A percentile compares a stretch with the other conserved stretches of the same genome.
These are phyloP conservation scores for Ptychodera flava DNA, from an alignment of 35 echinoderm and acorn worm genomes.

Conservation along the genomic window DNA sequence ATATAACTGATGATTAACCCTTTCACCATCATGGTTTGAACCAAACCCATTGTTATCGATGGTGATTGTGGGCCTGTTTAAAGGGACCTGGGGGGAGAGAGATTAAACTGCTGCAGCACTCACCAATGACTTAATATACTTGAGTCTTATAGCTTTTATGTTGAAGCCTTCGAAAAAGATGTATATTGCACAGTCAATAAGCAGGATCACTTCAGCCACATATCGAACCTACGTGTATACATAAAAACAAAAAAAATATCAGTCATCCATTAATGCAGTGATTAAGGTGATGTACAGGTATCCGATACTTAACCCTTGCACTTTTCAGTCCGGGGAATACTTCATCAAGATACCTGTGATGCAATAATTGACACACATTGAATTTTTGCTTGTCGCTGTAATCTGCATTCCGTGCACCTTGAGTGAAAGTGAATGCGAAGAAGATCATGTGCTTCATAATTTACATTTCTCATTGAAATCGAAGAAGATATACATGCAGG, in stretches of 20 bases:
- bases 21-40: too few relatives aligned
- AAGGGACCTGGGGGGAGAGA: too few relatives aligned
- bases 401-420: not conserved
- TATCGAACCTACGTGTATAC: conserved; percentile 43
- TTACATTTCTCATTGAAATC: too few relatives aligned
- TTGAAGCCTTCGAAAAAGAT: not conserved
- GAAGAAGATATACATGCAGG: too few relatives aligned
- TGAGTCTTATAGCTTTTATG: not conserved
- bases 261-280: not conserved
- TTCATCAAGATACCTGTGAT: not conserved
- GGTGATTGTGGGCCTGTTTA: too few relatives aligned
- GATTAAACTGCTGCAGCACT: too few relatives aligned
- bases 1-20: too few relatives aligned
- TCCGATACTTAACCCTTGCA: not conserved
- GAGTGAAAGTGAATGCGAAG: too few relatives aligned
- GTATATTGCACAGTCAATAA: conserved; percentile 61
- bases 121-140: not conserved
- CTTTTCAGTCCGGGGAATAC: not conserved
- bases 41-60: too few relatives aligned
- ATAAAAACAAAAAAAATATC: not conserved
- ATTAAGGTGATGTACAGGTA: not conserved
- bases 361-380: not conserved
- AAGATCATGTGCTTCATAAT: too few relatives aligned
- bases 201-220: conserved; percentile 53
- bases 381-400: not conserved